Evolutionary conservation across 1,140 invertebrate genomes (phyloP), one percentile per base, ranked within the genome.

Genomic region (Drosophila kurseongensis): DNA sequence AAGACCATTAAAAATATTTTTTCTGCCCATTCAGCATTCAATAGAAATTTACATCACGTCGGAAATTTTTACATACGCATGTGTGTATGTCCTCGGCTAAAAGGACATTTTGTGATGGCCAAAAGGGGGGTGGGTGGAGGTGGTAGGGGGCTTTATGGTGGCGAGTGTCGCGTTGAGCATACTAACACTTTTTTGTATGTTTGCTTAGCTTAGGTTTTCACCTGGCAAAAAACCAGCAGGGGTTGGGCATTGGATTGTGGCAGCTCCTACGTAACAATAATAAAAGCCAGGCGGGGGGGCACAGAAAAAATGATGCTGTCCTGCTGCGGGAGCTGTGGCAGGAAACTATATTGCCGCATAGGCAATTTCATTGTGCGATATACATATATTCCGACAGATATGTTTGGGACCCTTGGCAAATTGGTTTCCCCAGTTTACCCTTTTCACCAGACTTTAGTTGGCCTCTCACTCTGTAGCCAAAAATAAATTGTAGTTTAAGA

Each of bases 11-110:
- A 89, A 88, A 80, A 83, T 88, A 79, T 83, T 86, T 86, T 86
- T 88, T 88, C 75, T 88, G 83, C 80, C 80, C 79, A 89, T 89
- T 88, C 83, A 89, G 83, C 83, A 89, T 89, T 88, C 84, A 88
- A 88, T 88, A 88, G 84, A 88, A 88, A 88, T 89, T 88, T 88
- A 88, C 83, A 88, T 88, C 83, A 88, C 83, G 83, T 88, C 83
- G 81, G 80, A 77, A 41, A 71, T 67, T 83, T 89, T 83, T 83
- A 89, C 83, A 88, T 89, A 69, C 68, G 59, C 47, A 41, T 60
- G 40, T 55, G 38, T 41, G 36, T 61, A 45, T 60, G 52, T 61
- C 51, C 67, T 73, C 44, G 42, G 67, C 69, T 66, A 88, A 86
- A 86, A 83, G 66, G 83, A 88, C 83, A 88, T 80, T 88, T 88